Conservation (phyloP, 2,888 invertebrate genomes). For the Drosophila emarginata region DNA sequence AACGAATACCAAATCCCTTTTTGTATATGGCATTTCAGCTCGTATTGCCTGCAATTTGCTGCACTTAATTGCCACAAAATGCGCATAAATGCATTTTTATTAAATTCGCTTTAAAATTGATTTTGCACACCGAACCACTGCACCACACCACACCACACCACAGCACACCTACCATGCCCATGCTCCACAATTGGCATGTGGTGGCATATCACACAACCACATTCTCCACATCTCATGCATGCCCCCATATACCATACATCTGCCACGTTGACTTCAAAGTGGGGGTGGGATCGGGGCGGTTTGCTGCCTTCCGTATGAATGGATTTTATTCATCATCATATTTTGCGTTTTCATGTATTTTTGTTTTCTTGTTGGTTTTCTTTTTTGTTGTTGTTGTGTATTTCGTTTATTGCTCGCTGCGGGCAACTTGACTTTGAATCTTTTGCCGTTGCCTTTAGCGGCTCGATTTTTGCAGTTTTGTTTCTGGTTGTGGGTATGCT, state of each 20-base stretch:
- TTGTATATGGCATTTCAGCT: slow-evolving; percentile 2
- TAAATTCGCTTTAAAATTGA: slow-evolving; percentile 71
- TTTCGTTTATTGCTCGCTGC: slow-evolving; percentile 37
- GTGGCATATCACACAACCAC: slow-evolving; percentile 43
- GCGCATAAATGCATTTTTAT: slow-evolving; percentile 67
- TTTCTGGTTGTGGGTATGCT: neutral
- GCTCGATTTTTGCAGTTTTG: neutral
- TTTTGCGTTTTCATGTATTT: slow-evolving; percentile 40
- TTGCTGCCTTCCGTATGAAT: slow-evolving; percentile 62
- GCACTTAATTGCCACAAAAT: slow-evolving; percentile 68
- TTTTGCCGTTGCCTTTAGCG: slow-evolving; percentile 16
- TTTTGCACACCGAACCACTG: no score
- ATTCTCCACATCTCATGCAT: neutral
- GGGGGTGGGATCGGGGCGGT: slow-evolving; percentile 2
- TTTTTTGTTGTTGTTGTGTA: slow-evolving; percentile 23
- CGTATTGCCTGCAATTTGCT: slow-evolving; percentile 42
- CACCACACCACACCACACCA: neutral
- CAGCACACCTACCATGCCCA: neutral
- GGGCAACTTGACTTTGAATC: slow-evolving; percentile 67
- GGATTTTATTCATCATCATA: slow-evolving; percentile 68
- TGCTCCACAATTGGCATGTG: slow-evolving; percentile 52
- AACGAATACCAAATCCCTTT: neutral
- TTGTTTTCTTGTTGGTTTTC: slow-evolving; percentile 1
- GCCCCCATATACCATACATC: slow-evolving; percentile 29
- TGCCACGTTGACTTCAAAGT: slow-evolving; percentile 20